Evolutionary conservation across 1,140 invertebrate genomes (phyloP).

Genomic region (Diplogasteroides magnus): DNA sequence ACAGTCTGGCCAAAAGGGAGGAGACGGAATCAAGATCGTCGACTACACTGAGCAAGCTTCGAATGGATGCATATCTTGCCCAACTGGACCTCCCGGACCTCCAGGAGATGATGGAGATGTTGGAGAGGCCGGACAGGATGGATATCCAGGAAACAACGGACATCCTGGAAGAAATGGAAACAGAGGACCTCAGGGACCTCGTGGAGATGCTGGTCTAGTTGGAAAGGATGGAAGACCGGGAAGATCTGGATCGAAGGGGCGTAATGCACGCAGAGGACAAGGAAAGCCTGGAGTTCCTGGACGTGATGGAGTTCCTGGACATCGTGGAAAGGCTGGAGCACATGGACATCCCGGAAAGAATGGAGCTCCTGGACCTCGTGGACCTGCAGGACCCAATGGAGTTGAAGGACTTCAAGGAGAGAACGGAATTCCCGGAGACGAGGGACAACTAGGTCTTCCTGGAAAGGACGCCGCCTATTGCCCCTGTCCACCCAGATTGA

Average conservation of each 20-base stretch:
- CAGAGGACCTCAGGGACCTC: not conserved
- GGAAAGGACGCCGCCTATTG: constrained; percentile 24
- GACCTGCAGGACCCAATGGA: not conserved
- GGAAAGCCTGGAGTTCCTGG: constrained; percentile 3
- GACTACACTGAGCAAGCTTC: constrained; percentile 10
- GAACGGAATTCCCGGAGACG: constrained; percentile 11
- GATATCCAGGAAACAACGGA: not conserved
- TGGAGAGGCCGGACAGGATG: constrained; percentile 28
- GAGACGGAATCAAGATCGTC: constrained; percentile 6
- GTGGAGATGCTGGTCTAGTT: not conserved
- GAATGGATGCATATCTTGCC: constrained; percentile 21
- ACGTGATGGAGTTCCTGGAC: not conserved
- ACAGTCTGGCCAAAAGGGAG: constrained; percentile 15
- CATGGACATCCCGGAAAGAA: not conserved
- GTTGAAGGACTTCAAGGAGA: not conserved
- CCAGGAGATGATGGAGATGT: not conserved
- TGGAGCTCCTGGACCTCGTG: not conserved
- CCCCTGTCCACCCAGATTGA: constrained; percentile 11
- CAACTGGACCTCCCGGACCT: constrained; percentile 12
- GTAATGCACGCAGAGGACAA: not conserved
- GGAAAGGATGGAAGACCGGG: not conserved
- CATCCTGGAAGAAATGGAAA: not conserved
- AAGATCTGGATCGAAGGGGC: not conserved
- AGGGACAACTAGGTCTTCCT: constrained; percentile 6
- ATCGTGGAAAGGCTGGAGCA: not conserved